These are phyloP conservation scores for Pyrochroa serraticornis DNA, from an alignment of 2,888 invertebrate species.

Conservation along the genomic window DNA sequence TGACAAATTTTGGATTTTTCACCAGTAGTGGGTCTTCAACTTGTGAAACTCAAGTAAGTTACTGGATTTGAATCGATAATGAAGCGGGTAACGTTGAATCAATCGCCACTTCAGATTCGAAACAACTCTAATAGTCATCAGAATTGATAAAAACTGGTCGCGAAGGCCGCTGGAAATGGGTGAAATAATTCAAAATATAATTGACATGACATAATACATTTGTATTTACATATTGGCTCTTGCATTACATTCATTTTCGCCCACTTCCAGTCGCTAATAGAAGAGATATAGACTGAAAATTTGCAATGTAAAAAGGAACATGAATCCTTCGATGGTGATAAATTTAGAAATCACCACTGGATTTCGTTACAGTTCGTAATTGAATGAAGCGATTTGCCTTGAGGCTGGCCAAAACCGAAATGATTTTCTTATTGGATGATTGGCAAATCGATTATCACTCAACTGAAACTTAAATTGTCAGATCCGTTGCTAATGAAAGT, in stretches of 20 bases:
- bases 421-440: slow-evolving; percentile 8
- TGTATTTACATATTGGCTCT: slow-evolving; percentile 4
- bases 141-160: slow-evolving; percentile 3
- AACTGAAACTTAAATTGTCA: slow-evolving; percentile 6
- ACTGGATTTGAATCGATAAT: background rate
- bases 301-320: background rate
- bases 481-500: slow-evolving; percentile 8
- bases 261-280: background rate
- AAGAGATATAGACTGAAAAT: background rate
- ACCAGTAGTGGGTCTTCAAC: background rate
- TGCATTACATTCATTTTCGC: slow-evolving; percentile 1
- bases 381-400: background rate
- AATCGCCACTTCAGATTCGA: background rate
- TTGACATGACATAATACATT: slow-evolving; percentile 9
- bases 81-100: background rate
- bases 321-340: background rate
- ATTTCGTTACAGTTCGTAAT: background rate
- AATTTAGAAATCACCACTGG: background rate
- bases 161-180: background rate
- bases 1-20: background rate
- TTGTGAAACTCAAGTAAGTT: background rate
- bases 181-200: slow-evolving; percentile 3
- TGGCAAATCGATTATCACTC: slow-evolving; percentile 7
- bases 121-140: background rate
- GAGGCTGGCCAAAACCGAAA: background rate